Conservation (phyloP, 2,888 invertebrate genomes). For the Fragum sueziense region DNA sequence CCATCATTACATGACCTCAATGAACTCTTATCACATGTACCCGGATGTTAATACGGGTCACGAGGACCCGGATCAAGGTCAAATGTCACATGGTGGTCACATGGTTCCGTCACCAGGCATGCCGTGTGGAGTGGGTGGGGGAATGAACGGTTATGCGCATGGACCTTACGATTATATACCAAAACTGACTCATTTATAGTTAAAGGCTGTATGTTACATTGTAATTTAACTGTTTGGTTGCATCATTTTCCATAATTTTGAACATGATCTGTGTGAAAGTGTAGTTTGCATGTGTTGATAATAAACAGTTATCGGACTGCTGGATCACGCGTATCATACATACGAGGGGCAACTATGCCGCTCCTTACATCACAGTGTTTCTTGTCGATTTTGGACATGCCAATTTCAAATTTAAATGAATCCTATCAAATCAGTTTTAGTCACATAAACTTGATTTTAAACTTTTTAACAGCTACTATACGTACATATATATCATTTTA, state of each 20-base stretch:
- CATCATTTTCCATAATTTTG: background rate
- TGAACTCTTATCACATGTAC: slow-evolving; percentile 69
- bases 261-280: no score
- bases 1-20: slow-evolving; percentile 60
- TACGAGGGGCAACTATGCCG: no score
- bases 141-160: slow-evolving; percentile 69
- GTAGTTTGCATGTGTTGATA: no score
- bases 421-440: no score
- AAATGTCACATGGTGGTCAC: slow-evolving; percentile 63
- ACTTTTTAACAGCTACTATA: no score
- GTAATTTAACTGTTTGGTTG: background rate
- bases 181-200: slow-evolving; percentile 77
- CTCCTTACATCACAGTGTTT: no score
- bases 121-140: slow-evolving; percentile 70
- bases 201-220: background rate
- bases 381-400: no score
- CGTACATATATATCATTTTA: no score
- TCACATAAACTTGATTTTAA: no score
- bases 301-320: no score
- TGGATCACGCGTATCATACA: no score
- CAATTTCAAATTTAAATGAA: no score
- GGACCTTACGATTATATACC: slow-evolving; percentile 77
- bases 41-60: slow-evolving; percentile 64
- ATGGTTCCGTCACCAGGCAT: slow-evolving; percentile 67
- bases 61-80: slow-evolving; percentile 63